Percentiles rank a stretch among this genome's conserved stretches.
Conservation (phyloP, 2,888 invertebrate genomes). For the Diarsia mendica region DNA sequence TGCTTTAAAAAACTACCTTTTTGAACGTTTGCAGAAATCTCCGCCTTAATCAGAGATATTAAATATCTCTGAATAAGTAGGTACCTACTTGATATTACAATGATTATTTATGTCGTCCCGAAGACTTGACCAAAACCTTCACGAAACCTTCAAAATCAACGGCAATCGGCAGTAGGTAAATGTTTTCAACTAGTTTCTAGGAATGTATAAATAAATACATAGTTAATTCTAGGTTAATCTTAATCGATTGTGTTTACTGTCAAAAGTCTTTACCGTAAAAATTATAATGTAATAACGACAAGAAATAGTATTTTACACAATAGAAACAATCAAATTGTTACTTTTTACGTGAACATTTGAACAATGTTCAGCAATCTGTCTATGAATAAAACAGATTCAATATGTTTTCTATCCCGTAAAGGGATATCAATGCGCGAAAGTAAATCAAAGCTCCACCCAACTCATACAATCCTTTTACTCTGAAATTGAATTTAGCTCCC, state of each 20-base stretch:
- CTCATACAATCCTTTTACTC: constrained; percentile 22
- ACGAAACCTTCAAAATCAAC: too few species aligned
- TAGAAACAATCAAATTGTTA: not conserved
- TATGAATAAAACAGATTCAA: not conserved
- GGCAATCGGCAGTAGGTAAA: too few species aligned
- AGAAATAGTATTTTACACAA: not conserved
- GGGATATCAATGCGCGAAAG: not conserved
- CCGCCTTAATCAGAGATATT: too few species aligned
- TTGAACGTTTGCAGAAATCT: too few species aligned
- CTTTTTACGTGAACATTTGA: not conserved
- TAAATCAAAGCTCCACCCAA: constrained; percentile 7
- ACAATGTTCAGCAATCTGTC: not conserved
- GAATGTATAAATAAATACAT: constrained; percentile 30
- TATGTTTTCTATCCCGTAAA: not conserved
- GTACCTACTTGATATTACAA: too few species aligned
- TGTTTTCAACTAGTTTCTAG: constrained; percentile 1
- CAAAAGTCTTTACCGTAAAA: constrained; percentile 11
- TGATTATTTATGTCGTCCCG: too few species aligned
- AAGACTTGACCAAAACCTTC: too few species aligned
- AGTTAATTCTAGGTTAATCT: constrained; percentile 14
- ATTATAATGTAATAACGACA: constrained; percentile 1
- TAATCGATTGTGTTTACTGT: constrained; percentile 52
- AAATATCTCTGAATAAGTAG: too few species aligned
- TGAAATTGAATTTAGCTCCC: constrained; percentile 37
- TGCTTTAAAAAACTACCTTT: too few species aligned